Evolutionary conservation across 2,888 invertebrate species (phyloP).

Genomic region (Parascotia fuliginaria): DNA sequence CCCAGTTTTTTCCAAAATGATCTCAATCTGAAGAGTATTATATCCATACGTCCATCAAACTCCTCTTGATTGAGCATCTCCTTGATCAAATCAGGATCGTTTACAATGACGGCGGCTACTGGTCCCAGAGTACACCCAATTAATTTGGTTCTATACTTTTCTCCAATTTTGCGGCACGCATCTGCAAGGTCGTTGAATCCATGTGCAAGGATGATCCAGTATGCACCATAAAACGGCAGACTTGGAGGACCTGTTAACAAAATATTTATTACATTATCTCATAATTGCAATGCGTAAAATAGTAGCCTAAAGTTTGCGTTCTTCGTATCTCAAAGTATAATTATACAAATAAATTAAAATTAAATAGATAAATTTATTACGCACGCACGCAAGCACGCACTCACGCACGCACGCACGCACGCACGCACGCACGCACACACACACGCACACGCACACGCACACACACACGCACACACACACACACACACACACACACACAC

Average conservation of each 20-base stretch:
- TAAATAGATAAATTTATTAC: too few relatives aligned
- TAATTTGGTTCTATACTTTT: conserved; percentile 86
- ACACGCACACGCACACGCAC: too few relatives aligned
- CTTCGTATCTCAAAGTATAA: too few relatives aligned
- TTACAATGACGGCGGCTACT: conserved; percentile 77
- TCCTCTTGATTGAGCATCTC: conserved; percentile 86
- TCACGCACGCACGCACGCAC: too few relatives aligned
- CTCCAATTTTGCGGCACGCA: conserved; percentile 77
- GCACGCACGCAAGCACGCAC: too few relatives aligned
- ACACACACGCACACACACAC: too few relatives aligned
- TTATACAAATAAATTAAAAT: too few relatives aligned
- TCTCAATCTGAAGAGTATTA: conserved; percentile 77
- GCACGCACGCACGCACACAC: too few relatives aligned
- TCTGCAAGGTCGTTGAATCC: conserved; percentile 81
- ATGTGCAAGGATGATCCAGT: conserved; percentile 83
- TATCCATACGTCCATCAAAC: conserved; percentile 87
- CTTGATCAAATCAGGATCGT: conserved; percentile 82
- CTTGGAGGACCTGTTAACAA: conserved; percentile 84
- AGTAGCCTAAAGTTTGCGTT: too few relatives aligned
- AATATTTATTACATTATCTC: neutral
- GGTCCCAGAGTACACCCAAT: conserved; percentile 86
- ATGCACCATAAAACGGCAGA: conserved; percentile 87
- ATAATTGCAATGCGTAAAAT: neutral
- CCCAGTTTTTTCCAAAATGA: conserved; percentile 84
- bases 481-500: too few relatives aligned